Base-by-base conservation (phyloP, 2,888 invertebrate genomes). In the Torymus tubicola region DNA sequence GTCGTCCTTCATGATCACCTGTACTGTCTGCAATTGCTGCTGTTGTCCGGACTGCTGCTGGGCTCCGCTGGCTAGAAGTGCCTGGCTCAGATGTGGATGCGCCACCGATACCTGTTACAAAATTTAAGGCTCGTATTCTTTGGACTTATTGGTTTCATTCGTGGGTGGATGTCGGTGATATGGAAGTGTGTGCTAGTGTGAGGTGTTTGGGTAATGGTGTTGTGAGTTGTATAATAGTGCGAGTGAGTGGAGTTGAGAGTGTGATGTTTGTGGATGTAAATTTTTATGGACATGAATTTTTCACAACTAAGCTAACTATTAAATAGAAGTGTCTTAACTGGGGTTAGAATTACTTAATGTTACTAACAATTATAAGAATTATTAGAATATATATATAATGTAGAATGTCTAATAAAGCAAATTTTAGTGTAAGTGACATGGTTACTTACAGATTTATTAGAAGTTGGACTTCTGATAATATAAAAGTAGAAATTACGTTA, bases 11-110 rank as follows among this genome's bases (percentile, higher is more conserved):
- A 88, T 85, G 78, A 90, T 86, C 86, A 90, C 89, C 85, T 88
- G 86, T 84, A 87, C 82, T 79, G 87, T 85, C 80, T 86, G 88
- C 58, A 85, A 73, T 78, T 85, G 86, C 64, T 83, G 85, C 55
- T 86, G 82, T 89, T 86, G 88, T 91, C 90, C n/a, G 92, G 42
- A 8, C 92, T 86, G 86, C 24, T 75, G 83, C 80, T 87, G 89
- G 13, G 88, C 87, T 80, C 90, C 87, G 88, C 91, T 91, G 12
- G 92, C 93, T 85, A 93, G 88, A 84, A 93, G 90, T 55, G 93
- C 93, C 88, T 93, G 93, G 86, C 93, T 93, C 86, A 94, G 90
- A 86, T 94, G 93, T 58, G 93, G 93, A 90, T 94, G 93, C 69
- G 93, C 91, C 84, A 90, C 90, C 88, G 93, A 92, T 83, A 93